Base-by-base conservation (phyloP, 1,140 invertebrate genomes). In the Eriosoma lanigerum region DNA sequence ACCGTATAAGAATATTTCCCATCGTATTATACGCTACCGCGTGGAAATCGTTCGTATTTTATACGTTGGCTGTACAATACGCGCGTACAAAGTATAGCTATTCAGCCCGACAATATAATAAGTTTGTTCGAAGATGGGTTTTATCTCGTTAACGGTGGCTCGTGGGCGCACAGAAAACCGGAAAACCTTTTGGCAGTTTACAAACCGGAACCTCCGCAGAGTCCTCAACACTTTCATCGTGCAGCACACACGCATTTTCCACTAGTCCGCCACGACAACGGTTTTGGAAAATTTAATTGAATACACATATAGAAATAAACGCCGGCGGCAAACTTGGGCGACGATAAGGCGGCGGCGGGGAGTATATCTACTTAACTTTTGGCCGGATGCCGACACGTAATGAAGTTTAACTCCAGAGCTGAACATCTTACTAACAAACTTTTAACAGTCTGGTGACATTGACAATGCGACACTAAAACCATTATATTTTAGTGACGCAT, bases 101-200 rank as follows among this genome's bases (percentile, higher is more conserved):
- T 68, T 68, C 66, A 26, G n/a, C 44, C 66, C 21, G 15, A 48
- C 44, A 68, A 46, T 68, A 48, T 68, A 46, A 21, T 58, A 60
- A 62, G 56, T 78, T 60, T 62, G 52, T 46, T 58, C 38, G 54
- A 56, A 60, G 26, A 68, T 56, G 32, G 73, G 50, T 78, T 78
- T 76, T 78, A 78, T 78, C 75, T 78, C 17, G 75, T 78, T 78
- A 60, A 62, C 54, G 38, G 24, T 48, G 56, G 17, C 46, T 15
- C 15, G 58, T 32, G n/a, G n/a, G 54, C 10, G 54, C 10, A 32
- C 10, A n/a, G 10, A 58, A 58, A 58, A 62, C 75, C 54, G 75
- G 75, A 78, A 78, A 78, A 58, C 54, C 54, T 60, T 78, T 78
- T 60, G 54, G 75, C 54, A 78, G 75, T 78, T 60, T 21, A 19